A percentile compares a stretch with the other conserved stretches of the same genome.
Evolutionary conservation across 2,797 vertebrate genomes (phyloP).

Genomic region (Labroides dimidiatus): DNA sequence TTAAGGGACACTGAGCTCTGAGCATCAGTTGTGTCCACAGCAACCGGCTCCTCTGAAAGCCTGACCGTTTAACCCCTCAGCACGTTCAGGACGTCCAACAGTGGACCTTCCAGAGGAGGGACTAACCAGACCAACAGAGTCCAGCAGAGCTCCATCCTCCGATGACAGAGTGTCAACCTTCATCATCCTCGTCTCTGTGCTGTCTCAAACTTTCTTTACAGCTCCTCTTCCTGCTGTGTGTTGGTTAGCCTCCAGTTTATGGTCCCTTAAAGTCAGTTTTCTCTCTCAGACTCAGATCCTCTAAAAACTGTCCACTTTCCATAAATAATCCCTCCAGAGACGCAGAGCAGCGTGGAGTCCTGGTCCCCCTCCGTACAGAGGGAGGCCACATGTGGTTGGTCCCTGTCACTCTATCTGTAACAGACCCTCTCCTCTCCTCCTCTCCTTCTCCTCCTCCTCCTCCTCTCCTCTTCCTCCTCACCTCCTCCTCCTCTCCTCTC

Average conservation of each 20-base stretch:
- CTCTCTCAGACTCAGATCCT: slow-evolving; percentile 42
- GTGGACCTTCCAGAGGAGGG: slow-evolving; percentile 27
- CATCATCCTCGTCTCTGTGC: too few relatives aligned
- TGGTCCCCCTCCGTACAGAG: slow-evolving; percentile 61
- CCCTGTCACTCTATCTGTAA: slow-evolving; percentile 67
- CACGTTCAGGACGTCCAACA: slow-evolving; percentile 43
- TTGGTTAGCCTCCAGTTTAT: slow-evolving; percentile 19
- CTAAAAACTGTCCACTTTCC: slow-evolving; percentile 73
- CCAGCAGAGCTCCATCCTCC: slow-evolving; percentile 3
- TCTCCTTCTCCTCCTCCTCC: slow-evolving; percentile 34
- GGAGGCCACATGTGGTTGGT: slow-evolving; percentile 73
- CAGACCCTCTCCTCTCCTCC: slow-evolving; percentile 42
- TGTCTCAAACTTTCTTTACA: slow-evolving; percentile 12
- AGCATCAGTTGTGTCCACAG: slow-evolving; percentile 39
- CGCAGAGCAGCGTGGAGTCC: slow-evolving; percentile 35
- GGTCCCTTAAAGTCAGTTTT: slow-evolving; percentile 29
- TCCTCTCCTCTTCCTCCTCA: slow-evolving; percentile 26
- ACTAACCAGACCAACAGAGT: slow-evolving; percentile 48
- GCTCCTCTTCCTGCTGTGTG: slow-evolving; percentile 6
- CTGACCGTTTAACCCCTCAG: slow-evolving; percentile 39
- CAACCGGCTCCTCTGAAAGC: slow-evolving; percentile 51
- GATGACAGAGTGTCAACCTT: too few relatives aligned
- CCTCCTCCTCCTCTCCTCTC: slow-evolving; percentile 34
- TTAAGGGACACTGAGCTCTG: slow-evolving; percentile 27
- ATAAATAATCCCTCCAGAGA: slow-evolving; percentile 69